Evolutionary conservation across 2,888 invertebrate genomes (phyloP), one percentile per base, ranked within the genome.

Genomic region (Hypomecis punctinalis): DNA sequence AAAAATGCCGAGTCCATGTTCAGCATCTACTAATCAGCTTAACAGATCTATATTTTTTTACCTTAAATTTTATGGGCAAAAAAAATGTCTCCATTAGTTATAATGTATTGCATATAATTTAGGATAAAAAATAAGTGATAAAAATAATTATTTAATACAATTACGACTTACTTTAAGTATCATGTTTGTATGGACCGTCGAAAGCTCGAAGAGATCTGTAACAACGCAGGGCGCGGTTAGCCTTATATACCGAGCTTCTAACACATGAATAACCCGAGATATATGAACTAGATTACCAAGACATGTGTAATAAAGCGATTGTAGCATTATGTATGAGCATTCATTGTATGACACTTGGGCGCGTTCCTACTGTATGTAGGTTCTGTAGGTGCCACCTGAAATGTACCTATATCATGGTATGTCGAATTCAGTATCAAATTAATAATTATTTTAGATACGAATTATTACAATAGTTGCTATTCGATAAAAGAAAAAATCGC

Each of bases 171-270:
- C 92, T 88, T 90, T 90, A 66, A 85, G 57, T 76, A 89, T 76
- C 89, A 90, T 91, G 71, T 76, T 86, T 80, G 72, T 75, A 81
- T 79, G 62, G 75, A 81, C 75, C 76, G 76, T 74, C 76, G 60
- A 79, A 82, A 80, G 82, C 78, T 85, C 74, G 76, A 72, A 75
- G 75, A 74, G 79, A 81, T 88, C 79, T 91, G 89, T 71, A 72
- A 67, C 69, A 66, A 63, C 59, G 67, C 68, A 67, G 66, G 73
- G 66, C 67, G 69, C 72, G 69, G 72, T 76, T 61, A 73, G 74
- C 83, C 90, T 91, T 91, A 84, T 92, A 92, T 91, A 92, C 75
- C 68, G 64, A 65, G 69, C 68, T 72, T 66, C 70, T 75, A 73
- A 77, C 78, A 72, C 71, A 74, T 43, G n/a, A 55, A 48, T 55